A percentile compares a stretch with the other conserved stretches of the same genome.
Evolutionary conservation across 1,140 invertebrate species (phyloP).

Genomic region (Ptiloglossa arizonensis): DNA sequence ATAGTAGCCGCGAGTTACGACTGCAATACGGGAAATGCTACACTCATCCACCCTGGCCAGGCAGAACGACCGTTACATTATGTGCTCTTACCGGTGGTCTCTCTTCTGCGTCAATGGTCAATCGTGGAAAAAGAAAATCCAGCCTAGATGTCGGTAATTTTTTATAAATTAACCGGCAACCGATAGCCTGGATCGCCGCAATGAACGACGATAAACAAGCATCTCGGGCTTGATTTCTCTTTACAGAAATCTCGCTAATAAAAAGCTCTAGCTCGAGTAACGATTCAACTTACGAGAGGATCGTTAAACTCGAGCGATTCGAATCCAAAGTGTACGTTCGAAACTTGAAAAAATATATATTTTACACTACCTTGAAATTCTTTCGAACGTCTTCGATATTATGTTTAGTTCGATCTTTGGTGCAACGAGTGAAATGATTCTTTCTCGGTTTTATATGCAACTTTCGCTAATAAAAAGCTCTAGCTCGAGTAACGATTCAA

Average conservation of each 20-base stretch:
- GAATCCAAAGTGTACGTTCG: no score
- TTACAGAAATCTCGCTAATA: background rate
- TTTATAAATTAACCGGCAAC: background rate
- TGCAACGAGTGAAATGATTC: no score
- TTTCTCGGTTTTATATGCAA: no score
- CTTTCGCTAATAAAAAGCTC: no score
- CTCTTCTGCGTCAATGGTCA: slow-evolving; percentile 52
- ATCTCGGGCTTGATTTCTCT: slow-evolving; percentile 5
- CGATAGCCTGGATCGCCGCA: background rate
- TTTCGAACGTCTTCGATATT: no score
- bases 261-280: no score
- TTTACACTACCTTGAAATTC: no score
- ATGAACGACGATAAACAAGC: slow-evolving; percentile 8
- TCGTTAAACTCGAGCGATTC: no score
- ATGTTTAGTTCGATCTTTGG: no score
- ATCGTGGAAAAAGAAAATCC: slow-evolving; percentile 53
- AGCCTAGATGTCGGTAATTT: slow-evolving; percentile 26
- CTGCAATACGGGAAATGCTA: slow-evolving; percentile 77
- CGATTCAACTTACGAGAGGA: no score
- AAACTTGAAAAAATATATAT: no score
- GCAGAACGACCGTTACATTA: slow-evolving; percentile 79
- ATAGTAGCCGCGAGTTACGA: slow-evolving; percentile 67
- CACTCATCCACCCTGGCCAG: slow-evolving; percentile 78
- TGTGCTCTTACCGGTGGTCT: slow-evolving; percentile 44
- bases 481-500: no score